Conservation (phyloP, 2,888 invertebrate species). For the Lithophane ornitopus region DNA sequence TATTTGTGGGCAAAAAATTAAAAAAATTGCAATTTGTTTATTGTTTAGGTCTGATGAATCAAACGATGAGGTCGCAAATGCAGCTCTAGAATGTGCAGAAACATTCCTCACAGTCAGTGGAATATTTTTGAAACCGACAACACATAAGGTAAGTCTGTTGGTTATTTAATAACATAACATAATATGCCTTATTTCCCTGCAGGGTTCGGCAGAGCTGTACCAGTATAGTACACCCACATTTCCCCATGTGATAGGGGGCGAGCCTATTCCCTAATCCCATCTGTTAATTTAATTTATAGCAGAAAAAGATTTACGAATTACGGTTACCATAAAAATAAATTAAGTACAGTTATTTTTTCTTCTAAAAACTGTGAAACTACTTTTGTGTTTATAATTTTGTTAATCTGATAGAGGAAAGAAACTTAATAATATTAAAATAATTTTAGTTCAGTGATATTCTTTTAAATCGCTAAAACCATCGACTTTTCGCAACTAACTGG, state of each 20-base stretch:
- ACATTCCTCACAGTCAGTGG: slow-evolving; percentile 82
- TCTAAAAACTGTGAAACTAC: neutral
- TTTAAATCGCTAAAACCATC: neutral
- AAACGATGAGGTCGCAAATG: slow-evolving; percentile 79
- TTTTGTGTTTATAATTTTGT: neutral
- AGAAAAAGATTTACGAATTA: neutral
- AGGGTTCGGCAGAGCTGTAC: too few species aligned
- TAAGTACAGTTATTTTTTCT: neutral
- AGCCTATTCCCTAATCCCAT: too few species aligned
- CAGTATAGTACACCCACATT: too few species aligned
- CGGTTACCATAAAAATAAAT: neutral
- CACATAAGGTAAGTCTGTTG: slow-evolving; percentile 79
- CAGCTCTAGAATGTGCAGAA: slow-evolving; percentile 83
- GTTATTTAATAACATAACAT: neutral
- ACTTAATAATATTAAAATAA: neutral
- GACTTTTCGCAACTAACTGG: neutral
- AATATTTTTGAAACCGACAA: slow-evolving; percentile 81
- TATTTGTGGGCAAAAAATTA: neutral
- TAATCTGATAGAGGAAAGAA: neutral
- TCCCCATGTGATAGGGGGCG: too few species aligned
- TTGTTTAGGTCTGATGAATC: slow-evolving; percentile 76
- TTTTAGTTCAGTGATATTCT: neutral
- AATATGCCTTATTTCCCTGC: too few species aligned
- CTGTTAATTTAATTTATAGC: neutral
- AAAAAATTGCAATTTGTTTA: neutral